These are phyloP conservation scores for Platerodrilus igneus DNA, from an alignment of 2,888 invertebrate species.

Conservation along the genomic window DNA sequence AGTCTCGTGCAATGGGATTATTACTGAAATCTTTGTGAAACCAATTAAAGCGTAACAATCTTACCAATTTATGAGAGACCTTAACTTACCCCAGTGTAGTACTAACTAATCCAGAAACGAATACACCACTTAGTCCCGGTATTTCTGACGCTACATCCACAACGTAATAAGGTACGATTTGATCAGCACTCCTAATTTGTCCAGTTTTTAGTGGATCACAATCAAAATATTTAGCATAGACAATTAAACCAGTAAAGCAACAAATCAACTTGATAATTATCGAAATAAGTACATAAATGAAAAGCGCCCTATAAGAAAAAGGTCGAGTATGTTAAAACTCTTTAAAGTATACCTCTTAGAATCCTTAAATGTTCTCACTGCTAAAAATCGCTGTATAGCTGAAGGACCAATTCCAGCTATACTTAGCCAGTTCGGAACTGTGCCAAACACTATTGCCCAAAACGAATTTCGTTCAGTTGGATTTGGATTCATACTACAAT, in stretches of 20 bases:
- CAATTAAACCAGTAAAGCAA: slow-evolving; percentile 35
- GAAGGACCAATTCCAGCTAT: slow-evolving; percentile 55
- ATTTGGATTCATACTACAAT: slow-evolving; percentile 55
- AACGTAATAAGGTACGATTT: slow-evolving; percentile 51
- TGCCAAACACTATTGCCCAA: slow-evolving; percentile 55
- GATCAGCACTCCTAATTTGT: slow-evolving; percentile 19
- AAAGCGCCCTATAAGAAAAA: slow-evolving; percentile 42
- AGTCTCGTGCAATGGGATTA: too few species aligned
- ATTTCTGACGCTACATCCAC: slow-evolving; percentile 49
- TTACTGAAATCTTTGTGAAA: too few species aligned
- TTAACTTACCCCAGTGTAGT: slow-evolving; percentile 57
- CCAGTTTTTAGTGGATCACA: slow-evolving; percentile 36
- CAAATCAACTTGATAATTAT: slow-evolving; percentile 30
- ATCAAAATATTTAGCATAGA: slow-evolving; percentile 36
- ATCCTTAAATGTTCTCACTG: slow-evolving; percentile 53
- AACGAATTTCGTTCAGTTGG: slow-evolving; percentile 57
- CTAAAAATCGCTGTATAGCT: slow-evolving; percentile 56
- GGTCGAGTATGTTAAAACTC: slow-evolving; percentile 14
- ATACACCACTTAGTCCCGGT: slow-evolving; percentile 62
- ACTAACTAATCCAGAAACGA: slow-evolving; percentile 69
- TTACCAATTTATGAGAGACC: too few species aligned
- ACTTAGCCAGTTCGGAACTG: slow-evolving; percentile 54
- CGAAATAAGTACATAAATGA: slow-evolving; percentile 30
- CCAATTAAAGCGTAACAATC: too few species aligned
- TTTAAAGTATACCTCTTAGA: slow-evolving; percentile 47